A percentile compares a stretch with the other conserved stretches of the same genome.
phyloP scores from a whole-genome alignment of 1,140 invertebrate genomes.

The Conopomorpha cramerella region DNA sequence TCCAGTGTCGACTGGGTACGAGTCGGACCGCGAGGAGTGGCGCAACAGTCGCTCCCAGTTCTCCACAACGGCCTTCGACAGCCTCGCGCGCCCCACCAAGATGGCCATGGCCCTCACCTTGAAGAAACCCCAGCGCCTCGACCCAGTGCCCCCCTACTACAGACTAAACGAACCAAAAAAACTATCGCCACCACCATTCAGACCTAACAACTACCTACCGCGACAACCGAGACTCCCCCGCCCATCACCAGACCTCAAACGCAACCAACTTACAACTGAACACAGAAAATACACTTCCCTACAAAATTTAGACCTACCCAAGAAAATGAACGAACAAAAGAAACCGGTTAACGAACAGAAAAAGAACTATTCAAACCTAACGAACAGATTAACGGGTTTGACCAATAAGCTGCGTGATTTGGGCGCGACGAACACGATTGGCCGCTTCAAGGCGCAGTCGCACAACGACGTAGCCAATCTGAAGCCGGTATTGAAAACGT shows the following conservation, averaged over 20 bases:
- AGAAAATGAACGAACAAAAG: constrained; percentile 31
- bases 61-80: constrained; percentile 58
- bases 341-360: constrained; percentile 36
- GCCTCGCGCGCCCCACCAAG: constrained; percentile 49
- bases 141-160: constrained; percentile 45
- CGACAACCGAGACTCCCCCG: constrained; percentile 38
- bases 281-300: constrained; percentile 42
- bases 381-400: constrained; percentile 43
- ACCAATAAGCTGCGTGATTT: constrained; percentile 55
- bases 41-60: constrained; percentile 55
- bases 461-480: constrained; percentile 45
- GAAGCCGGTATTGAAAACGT: constrained; percentile 64
- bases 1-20: constrained; percentile 53
- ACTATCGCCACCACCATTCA: constrained; percentile 29
- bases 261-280: constrained; percentile 27
- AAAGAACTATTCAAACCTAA: constrained; percentile 47
- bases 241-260: constrained; percentile 31
- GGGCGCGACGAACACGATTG: constrained; percentile 31
- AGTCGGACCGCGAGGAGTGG: constrained; percentile 58
- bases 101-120: constrained; percentile 50
- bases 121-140: constrained; percentile 37
- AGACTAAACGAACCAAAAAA: constrained; percentile 26
- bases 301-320: constrained; percentile 31
- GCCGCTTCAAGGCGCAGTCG: constrained; percentile 41
- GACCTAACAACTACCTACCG: constrained; percentile 41